Conservation (phyloP, 1,140 invertebrate genomes). For the Tachypleus tridentatus region DNA sequence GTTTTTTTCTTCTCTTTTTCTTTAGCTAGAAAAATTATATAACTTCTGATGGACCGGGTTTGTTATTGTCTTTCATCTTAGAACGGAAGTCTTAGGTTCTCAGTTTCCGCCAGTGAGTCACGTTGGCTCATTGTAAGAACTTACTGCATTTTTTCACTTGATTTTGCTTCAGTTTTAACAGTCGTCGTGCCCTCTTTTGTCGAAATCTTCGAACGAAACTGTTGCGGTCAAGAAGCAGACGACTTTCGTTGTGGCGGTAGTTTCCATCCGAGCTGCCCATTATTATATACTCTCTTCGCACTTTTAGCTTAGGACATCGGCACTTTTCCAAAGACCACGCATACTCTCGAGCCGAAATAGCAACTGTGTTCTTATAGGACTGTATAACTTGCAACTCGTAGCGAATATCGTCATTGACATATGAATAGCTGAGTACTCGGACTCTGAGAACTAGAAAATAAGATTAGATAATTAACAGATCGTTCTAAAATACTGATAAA, state of each 20-base stretch:
- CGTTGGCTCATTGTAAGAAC: conserved; percentile 6
- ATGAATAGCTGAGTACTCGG: conserved; percentile 18
- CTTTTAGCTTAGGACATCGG: conserved; percentile 16
- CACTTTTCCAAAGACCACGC: conserved; percentile 22
- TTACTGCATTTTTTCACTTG: conserved; percentile 22
- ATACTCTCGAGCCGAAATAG: conserved; percentile 20
- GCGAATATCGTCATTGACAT: conserved; percentile 22
- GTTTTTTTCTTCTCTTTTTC: no score
- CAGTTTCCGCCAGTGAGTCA: no score
- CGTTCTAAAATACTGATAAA: no score
- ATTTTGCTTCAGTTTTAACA: conserved; percentile 21
- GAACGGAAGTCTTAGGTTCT: no score
- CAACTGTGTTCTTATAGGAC: conserved; percentile 24
- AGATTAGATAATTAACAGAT: background rate
- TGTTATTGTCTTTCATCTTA: no score
- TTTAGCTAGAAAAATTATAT: no score
- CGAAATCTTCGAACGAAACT: conserved; percentile 22
- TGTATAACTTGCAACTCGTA: conserved; percentile 23
- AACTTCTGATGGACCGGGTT: no score
- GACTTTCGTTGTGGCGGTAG: conserved; percentile 21
- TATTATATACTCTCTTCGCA: conserved; percentile 23
- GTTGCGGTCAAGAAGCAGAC: conserved; percentile 18
- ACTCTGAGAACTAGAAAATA: conserved; percentile 18
- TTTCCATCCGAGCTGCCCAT: conserved; percentile 21
- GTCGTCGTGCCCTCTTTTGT: conserved; percentile 16